phyloP scores from a whole-genome alignment of 1,140 invertebrate species.

The Chironomus striatipennis region DNA sequence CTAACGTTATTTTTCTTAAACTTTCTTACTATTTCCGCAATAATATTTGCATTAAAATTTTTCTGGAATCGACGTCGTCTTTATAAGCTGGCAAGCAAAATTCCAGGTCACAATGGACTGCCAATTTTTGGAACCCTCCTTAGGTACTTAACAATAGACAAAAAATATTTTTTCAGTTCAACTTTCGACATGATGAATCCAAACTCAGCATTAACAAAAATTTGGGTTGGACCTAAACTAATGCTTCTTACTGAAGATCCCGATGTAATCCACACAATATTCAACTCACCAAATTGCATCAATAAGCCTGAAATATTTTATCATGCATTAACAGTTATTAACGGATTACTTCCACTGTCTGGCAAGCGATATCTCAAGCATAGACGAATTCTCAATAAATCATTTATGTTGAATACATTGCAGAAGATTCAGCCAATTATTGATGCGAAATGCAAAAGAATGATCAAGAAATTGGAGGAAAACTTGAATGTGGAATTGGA shows the following conservation, averaged over 20 bases:
- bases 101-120: not conserved
- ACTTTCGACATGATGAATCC: not conserved
- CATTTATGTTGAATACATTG: not conserved
- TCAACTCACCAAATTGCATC: not conserved
- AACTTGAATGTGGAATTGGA: not conserved
- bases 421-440: not conserved
- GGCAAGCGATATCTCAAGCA: not conserved
- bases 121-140: not conserved
- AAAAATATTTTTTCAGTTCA: not conserved
- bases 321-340: not conserved
- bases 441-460: not conserved
- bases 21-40: no score
- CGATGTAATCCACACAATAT: not conserved
- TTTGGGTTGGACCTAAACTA: not conserved
- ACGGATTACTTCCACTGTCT: not conserved
- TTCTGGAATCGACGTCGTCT: conserved; percentile 28
- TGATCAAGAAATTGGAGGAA: not conserved
- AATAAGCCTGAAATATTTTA: not conserved
- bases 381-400: not conserved
- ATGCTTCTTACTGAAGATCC: not conserved
- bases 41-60: no score
- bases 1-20: no score
- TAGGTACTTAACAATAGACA: not conserved
- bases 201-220: not conserved
- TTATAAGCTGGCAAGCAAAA: not conserved